phyloP scores from a whole-genome alignment of 2,888 invertebrate genomes.

The Thecophora atra region DNA sequence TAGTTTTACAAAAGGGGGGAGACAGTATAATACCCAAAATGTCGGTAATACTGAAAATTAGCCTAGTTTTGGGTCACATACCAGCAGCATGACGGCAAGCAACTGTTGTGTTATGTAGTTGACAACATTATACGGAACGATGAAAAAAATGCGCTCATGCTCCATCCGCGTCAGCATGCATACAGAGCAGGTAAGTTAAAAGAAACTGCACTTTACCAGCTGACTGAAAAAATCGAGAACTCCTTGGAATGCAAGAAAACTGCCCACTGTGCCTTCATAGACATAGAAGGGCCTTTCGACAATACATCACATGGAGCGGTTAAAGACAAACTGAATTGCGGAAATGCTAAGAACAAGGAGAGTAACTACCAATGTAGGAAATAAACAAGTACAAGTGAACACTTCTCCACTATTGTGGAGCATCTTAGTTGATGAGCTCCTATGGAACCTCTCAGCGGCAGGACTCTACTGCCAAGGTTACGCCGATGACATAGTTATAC shows the following conservation, averaged over 20 bases:
- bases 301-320: background rate
- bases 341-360: constrained; percentile 1
- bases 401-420: background rate
- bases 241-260: too few species aligned
- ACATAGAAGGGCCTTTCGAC: constrained; percentile 10
- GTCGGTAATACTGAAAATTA: too few species aligned
- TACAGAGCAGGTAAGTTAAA: too few species aligned
- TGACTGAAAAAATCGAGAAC: too few species aligned
- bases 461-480: too few species aligned
- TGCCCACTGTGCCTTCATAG: background rate
- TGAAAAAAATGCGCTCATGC: too few species aligned
- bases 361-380: background rate
- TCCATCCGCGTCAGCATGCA: too few species aligned
- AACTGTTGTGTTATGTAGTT: too few species aligned
- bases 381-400: background rate
- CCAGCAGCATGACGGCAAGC: too few species aligned
- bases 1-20: background rate
- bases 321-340: background rate
- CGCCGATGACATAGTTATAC: too few species aligned
- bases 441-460: background rate
- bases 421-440: background rate
- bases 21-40: background rate
- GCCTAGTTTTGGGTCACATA: background rate
- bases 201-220: too few species aligned
- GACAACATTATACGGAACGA: too few species aligned